These are phyloP conservation scores for Bovichtus diacanthus DNA, from an alignment of 2,797 vertebrate species.

Conservation along the genomic window DNA sequence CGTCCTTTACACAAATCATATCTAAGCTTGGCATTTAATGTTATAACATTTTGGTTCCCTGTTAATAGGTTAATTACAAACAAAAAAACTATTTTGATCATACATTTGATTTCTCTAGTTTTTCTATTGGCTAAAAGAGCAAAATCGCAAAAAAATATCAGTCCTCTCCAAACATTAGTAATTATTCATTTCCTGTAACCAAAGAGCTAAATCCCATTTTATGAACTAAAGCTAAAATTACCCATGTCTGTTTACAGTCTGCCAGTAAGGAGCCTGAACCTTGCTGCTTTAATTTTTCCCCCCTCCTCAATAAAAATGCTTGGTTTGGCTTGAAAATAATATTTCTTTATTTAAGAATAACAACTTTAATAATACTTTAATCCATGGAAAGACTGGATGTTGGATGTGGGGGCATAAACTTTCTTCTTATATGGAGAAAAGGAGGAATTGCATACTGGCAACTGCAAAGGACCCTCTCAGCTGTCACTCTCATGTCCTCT, in stretches of 20 bases:
- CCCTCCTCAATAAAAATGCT: not conserved
- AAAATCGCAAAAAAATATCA: not conserved
- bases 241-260: not conserved
- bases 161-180: not conserved
- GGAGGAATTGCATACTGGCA: not conserved
- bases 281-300: not conserved
- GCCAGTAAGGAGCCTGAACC: not conserved
- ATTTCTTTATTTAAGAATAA: not conserved
- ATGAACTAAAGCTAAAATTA: not conserved
- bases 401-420: not conserved
- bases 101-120: not conserved
- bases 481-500: too few relatives aligned
- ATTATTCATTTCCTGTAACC: not conserved
- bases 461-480: not conserved
- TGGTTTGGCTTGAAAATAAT: not conserved
- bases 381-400: not conserved
- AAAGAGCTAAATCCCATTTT: not conserved
- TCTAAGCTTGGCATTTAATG: not conserved
- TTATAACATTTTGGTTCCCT: not conserved
- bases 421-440: not conserved
- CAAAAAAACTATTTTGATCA: not conserved
- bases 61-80: not conserved
- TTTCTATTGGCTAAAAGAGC: not conserved
- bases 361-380: not conserved
- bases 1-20: too few relatives aligned